phyloP scores from a whole-genome alignment of 2,797 vertebrate genomes.

The Vipera latastei region DNA sequence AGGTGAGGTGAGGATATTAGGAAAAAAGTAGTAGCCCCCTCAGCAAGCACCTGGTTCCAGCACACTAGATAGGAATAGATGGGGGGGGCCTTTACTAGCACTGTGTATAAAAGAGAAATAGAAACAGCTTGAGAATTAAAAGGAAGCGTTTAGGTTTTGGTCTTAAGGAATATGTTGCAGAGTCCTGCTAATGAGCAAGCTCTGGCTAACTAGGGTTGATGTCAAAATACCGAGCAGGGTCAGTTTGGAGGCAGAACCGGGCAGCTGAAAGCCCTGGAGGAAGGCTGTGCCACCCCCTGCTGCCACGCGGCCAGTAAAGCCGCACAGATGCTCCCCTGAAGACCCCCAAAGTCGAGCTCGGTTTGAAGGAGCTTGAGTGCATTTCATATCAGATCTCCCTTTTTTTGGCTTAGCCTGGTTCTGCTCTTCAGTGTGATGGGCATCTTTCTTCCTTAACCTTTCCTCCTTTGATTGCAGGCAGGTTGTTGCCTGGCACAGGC shows the following conservation, averaged over 20 bases:
- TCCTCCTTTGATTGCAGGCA: slow-evolving; percentile 70
- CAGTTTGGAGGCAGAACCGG: background rate
- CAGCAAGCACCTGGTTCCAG: background rate
- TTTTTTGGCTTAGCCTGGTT: background rate
- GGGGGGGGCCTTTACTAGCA: background rate
- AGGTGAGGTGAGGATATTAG: background rate
- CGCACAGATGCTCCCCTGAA: background rate
- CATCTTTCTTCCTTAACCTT: background rate
- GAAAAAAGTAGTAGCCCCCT: background rate
- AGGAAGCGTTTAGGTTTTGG: background rate
- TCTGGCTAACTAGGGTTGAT: background rate
- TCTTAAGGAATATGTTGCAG: background rate
- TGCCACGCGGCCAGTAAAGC: background rate
- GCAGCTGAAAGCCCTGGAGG: background rate
- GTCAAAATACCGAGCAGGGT: background rate
- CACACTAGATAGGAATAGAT: background rate
- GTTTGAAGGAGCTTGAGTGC: background rate
- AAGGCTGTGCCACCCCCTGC: background rate
- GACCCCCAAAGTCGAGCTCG: background rate
- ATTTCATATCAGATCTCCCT: background rate
- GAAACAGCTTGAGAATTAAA: background rate
- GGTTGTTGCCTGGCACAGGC: slow-evolving; percentile 83
- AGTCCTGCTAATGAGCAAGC: background rate
- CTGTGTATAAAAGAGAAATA: background rate
- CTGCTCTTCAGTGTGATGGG: background rate